A percentile compares a stretch with the other conserved stretches of the same genome.
These are phyloP conservation scores for Cerastoderma edule DNA, from an alignment of 2,888 invertebrate genomes.

Conservation along the genomic window DNA sequence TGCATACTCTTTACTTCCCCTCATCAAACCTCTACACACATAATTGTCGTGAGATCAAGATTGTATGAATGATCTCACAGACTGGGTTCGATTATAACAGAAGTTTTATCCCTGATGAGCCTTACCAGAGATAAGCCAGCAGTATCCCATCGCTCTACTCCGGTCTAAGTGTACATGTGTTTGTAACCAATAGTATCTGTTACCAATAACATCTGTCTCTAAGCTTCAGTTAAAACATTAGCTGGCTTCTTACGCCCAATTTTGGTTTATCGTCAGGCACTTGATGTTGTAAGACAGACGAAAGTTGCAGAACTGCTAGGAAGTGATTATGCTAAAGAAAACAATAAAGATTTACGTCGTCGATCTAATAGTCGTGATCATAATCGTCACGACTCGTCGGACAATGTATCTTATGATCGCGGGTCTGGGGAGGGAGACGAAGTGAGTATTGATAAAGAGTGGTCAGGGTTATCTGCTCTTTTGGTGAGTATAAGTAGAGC, in stretches of 20 bases:
- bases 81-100: too few relatives aligned
- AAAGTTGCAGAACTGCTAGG: slow-evolving; percentile 91
- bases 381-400: slow-evolving; percentile 86
- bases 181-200: neutral
- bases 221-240: slow-evolving; percentile 32
- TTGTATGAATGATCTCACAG: too few relatives aligned
- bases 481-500: slow-evolving; percentile 78
- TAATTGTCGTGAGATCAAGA: too few relatives aligned
- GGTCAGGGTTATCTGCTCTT: slow-evolving; percentile 75
- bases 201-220: neutral
- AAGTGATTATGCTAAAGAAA: slow-evolving; percentile 84
- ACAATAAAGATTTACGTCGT: slow-evolving; percentile 79
- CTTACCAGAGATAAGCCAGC: too few relatives aligned
- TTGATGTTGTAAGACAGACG: slow-evolving; percentile 96
- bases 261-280: slow-evolving; percentile 87
- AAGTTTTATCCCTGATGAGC: too few relatives aligned
- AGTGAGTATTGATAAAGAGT: slow-evolving; percentile 86
- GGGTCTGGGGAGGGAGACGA: slow-evolving; percentile 87
- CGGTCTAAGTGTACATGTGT: slow-evolving; percentile 8
- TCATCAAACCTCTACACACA: too few relatives aligned
- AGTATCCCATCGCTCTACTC: slow-evolving; percentile 53
- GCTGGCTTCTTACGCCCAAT: slow-evolving; percentile 62
- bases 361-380: slow-evolving; percentile 86
- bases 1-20: too few relatives aligned
- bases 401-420: slow-evolving; percentile 87